Percentiles rank a stretch among this genome's conserved stretches.
Conservation (phyloP, 2,113 vertebrate genomes). For the Probosciger aterrimus region DNA sequence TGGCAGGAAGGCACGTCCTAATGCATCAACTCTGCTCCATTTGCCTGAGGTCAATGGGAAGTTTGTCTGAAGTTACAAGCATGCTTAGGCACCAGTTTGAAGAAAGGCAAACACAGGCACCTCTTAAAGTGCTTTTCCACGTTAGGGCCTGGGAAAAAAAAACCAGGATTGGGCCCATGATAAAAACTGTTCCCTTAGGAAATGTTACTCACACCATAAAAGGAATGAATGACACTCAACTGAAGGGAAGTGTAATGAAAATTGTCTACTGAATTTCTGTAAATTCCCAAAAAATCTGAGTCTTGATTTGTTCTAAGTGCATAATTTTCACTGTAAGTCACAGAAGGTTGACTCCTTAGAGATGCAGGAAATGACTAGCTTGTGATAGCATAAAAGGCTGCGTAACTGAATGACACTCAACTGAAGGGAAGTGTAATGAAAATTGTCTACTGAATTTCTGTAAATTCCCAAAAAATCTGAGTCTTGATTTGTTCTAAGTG, state of each 20-base stretch:
- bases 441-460: background rate
- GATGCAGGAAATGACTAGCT: slow-evolving; percentile 12
- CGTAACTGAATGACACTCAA: background rate
- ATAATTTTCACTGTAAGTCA: background rate
- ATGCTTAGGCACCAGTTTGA: background rate
- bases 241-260: background rate
- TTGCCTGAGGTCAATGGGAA: background rate
- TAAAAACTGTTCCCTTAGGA: slow-evolving; percentile 12
- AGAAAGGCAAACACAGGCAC: no score
- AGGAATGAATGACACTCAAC: background rate
- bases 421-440: background rate
- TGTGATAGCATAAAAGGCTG: background rate
- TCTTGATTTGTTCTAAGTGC: background rate
- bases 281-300: slow-evolving; percentile 10
- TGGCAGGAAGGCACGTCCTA: background rate
- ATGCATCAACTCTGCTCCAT: background rate
- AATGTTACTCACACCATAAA: slow-evolving; percentile 21
- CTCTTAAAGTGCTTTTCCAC: slow-evolving; percentile 17
- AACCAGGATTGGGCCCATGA: background rate
- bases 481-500: background rate
- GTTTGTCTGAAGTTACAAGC: background rate
- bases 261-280: background rate
- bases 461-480: slow-evolving; percentile 10
- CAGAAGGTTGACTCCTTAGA: background rate
- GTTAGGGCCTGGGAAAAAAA: slow-evolving; percentile 20